Evolutionary conservation across 2,113 vertebrate species (phyloP).

Genomic region (Petroica traversi): DNA sequence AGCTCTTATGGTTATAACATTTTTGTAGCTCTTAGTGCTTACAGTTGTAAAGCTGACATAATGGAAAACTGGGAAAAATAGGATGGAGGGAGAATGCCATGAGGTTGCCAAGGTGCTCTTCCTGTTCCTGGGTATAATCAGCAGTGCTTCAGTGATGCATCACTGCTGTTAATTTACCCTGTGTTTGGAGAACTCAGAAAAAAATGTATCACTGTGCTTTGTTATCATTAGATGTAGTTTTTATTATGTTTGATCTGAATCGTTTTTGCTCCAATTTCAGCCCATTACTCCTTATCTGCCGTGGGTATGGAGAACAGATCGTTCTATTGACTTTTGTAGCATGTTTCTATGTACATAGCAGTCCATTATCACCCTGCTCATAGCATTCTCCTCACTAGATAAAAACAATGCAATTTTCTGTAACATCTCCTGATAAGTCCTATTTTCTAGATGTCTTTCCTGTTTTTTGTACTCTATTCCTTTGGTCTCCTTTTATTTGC

Average conservation of each 20-base stretch:
- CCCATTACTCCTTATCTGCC: background rate
- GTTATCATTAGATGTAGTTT: background rate
- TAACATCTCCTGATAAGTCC: background rate
- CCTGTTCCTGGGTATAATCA: background rate
- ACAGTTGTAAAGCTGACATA: background rate
- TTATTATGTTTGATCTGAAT: constrained; percentile 19
- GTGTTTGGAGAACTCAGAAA: background rate
- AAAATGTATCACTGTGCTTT: background rate
- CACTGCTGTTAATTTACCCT: background rate
- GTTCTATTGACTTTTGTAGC: constrained; percentile 4
- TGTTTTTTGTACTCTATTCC: background rate
- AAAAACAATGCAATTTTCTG: background rate
- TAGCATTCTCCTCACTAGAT: background rate
- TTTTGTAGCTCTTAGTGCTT: background rate
- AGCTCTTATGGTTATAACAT: background rate
- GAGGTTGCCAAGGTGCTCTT: background rate
- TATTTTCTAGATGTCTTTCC: background rate
- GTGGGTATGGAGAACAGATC: background rate
- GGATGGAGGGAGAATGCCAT: background rate
- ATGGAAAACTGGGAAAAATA: background rate
- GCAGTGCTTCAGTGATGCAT: background rate
- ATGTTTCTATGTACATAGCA: background rate
- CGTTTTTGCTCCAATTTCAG: background rate
- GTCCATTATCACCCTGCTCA: background rate
- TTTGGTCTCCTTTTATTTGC: background rate